Percentiles rank a stretch among this genome's conserved stretches.
These are phyloP conservation scores for Ceratitis capitata DNA, from an alignment of 1,140 invertebrate species.

Conservation along the genomic window DNA sequence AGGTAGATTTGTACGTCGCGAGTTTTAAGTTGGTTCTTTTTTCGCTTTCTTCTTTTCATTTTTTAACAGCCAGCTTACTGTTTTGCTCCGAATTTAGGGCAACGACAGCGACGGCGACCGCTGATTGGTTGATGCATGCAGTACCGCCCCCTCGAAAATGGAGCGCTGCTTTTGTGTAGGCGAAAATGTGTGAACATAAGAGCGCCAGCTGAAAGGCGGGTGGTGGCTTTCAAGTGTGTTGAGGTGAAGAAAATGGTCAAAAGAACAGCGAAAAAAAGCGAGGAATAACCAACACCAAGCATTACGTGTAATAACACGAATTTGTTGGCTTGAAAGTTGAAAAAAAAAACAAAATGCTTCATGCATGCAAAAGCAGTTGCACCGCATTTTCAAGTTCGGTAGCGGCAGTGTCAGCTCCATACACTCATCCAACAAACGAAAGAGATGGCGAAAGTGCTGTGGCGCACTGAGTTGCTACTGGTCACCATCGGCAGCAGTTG, in stretches of 20 bases:
- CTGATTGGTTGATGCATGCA: neutral
- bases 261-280: neutral
- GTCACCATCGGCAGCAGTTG: neutral
- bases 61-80: neutral
- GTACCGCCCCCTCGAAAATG: conserved; percentile 21
- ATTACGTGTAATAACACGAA: neutral
- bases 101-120: neutral
- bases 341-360: neutral
- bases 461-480: neutral
- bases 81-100: conserved; percentile 22
- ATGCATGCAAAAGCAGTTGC: neutral
- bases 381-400: neutral
- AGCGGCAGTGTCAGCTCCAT: neutral
- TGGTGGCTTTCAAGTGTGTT: neutral
- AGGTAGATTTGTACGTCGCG: no score
- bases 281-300: neutral
- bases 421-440: neutral
- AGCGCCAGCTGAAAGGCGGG: neutral
- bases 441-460: conserved; percentile 16
- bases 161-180: neutral
- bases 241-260: neutral
- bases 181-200: neutral
- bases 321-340: neutral
- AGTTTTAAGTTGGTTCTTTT: neutral
- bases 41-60: neutral